Conservation (phyloP, 2,113 vertebrate genomes). For the Zootoca vivipara region DNA sequence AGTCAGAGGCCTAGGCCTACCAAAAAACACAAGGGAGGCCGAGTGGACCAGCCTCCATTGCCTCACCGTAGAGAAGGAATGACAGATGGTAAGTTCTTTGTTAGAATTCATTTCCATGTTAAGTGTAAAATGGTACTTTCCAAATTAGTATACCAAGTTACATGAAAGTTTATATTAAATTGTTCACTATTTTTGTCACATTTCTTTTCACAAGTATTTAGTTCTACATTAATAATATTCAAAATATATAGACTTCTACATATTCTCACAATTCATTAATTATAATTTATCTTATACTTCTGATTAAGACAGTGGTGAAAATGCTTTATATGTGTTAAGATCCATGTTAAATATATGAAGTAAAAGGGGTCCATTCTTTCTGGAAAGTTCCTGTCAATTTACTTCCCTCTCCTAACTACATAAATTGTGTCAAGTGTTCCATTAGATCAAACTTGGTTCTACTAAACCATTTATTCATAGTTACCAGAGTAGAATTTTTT, state of each 20-base stretch:
- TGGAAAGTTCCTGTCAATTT: not conserved
- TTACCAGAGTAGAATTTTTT: not conserved
- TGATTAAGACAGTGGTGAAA: not conserved
- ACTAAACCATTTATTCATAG: not conserved
- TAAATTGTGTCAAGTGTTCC: not conserved
- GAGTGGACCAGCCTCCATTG: constrained; percentile 82
- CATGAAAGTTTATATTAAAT: not conserved
- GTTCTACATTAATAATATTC: not conserved
- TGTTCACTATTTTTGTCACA: not conserved
- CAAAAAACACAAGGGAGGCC: constrained; percentile 90
- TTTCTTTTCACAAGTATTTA: not conserved
- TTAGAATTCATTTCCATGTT: not conserved
- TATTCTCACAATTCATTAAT: not conserved
- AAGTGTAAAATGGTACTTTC: not conserved
- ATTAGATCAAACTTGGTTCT: not conserved
- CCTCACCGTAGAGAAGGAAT: constrained; percentile 90
- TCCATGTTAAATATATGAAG: not conserved
- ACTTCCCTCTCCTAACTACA: not conserved
- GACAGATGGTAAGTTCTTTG: constrained; percentile 86
- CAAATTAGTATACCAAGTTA: not conserved
- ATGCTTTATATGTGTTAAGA: not conserved
- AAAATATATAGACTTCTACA: not conserved
- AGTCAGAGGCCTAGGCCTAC: constrained; percentile 89
- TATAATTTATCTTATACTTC: not conserved
- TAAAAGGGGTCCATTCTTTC: not conserved